A percentile compares a stretch with the other conserved stretches of the same genome.
These are phyloP conservation scores for Poecilia wingei DNA, from an alignment of 2,797 vertebrate genomes.

Conservation along the genomic window DNA sequence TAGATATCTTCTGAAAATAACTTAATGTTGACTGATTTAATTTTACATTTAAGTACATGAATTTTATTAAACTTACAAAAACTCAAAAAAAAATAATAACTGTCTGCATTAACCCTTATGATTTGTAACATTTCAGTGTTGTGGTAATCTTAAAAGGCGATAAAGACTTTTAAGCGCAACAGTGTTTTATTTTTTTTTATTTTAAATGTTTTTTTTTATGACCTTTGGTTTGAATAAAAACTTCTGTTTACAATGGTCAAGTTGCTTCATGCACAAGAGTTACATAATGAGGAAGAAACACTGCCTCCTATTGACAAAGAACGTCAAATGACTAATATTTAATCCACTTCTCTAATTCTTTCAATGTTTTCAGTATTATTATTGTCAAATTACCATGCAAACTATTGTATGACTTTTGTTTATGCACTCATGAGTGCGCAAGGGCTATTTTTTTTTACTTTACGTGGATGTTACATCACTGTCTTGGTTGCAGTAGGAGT, in stretches of 20 bases:
- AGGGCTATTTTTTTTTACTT: slow-evolving; percentile 14
- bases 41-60: background rate
- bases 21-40: background rate
- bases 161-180: background rate
- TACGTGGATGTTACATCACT: slow-evolving; percentile 45
- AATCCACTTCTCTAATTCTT: background rate
- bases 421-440: background rate
- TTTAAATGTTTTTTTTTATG: background rate
- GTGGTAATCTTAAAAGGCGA: background rate
- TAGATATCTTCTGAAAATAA: background rate
- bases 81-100: too few species aligned
- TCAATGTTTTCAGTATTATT: background rate
- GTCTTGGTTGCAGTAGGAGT: slow-evolving; percentile 30
- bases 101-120: background rate
- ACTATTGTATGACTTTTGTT: background rate
- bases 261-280: background rate
- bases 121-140: background rate
- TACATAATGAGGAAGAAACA: background rate
- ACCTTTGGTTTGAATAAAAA: background rate
- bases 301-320: slow-evolving; percentile 4
- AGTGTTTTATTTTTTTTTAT: background rate
- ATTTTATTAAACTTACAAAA: background rate
- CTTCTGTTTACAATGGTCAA: background rate
- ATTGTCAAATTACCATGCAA: background rate
- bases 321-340: background rate